Conservation (phyloP, 2,113 vertebrate species). For the Psophia crepitans region DNA sequence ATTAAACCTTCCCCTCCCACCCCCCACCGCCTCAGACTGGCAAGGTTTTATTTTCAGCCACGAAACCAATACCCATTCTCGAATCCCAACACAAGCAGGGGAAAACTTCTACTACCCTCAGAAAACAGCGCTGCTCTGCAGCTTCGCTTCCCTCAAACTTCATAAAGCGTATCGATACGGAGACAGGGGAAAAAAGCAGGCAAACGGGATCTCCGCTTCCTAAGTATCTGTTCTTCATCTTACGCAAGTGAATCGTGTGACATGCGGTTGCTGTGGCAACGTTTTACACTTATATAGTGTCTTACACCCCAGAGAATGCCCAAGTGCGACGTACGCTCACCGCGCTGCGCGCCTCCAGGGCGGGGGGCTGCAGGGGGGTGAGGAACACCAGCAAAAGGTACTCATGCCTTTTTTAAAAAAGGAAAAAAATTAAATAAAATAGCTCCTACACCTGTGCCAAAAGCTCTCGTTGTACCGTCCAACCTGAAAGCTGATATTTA, state of each 20-base stretch:
- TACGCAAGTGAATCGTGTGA: conserved; percentile 55
- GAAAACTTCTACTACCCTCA: neutral
- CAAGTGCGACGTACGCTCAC: neutral
- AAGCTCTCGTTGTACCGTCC: neutral
- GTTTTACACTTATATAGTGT: conserved; percentile 26
- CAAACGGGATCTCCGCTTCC: conserved; percentile 29
- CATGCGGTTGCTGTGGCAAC: conserved; percentile 56
- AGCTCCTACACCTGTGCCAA: neutral
- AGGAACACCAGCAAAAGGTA: neutral
- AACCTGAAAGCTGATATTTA: neutral
- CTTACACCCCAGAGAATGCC: conserved; percentile 40
- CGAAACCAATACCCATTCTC: neutral
- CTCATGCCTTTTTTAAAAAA: neutral
- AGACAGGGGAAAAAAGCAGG: neutral
- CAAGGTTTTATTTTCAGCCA: neutral
- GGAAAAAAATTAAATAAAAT: neutral
- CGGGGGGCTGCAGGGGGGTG: neutral
- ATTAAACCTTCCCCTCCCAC: neutral
- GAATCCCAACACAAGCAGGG: neutral
- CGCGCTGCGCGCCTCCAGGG: neutral
- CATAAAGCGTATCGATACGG: neutral
- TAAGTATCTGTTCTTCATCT: conserved; percentile 39
- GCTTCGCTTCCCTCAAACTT: neutral
- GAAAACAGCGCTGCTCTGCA: neutral
- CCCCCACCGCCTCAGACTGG: neutral